phyloP scores from a whole-genome alignment of 2,888 invertebrate genomes.

The Leptodirus hochenwartii region DNA sequence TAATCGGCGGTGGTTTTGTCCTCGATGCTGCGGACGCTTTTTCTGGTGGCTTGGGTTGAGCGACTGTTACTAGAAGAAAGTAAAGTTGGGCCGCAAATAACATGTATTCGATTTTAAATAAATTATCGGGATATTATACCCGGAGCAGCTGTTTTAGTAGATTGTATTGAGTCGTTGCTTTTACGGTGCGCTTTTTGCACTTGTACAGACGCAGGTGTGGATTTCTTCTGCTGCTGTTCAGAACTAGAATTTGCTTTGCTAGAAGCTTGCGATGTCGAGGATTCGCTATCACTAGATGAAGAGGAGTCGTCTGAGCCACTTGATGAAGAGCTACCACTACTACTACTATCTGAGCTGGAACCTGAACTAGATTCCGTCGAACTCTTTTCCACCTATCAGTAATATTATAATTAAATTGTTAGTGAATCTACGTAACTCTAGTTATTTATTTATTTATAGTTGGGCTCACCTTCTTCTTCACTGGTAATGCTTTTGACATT shows the following conservation, averaged over 20 bases:
- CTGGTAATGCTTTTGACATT: slow-evolving; percentile 11
- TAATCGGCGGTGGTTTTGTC: slow-evolving; percentile 18
- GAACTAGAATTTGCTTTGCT: slow-evolving; percentile 19
- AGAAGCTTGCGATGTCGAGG: slow-evolving; percentile 35
- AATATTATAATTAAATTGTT: neutral
- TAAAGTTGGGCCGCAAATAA: too few species aligned
- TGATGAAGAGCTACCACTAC: slow-evolving; percentile 50
- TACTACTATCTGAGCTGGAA: slow-evolving; percentile 45
- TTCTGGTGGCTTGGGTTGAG: slow-evolving; percentile 9
- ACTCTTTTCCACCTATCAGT: slow-evolving; percentile 20
- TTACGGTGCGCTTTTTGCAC: slow-evolving; percentile 22
- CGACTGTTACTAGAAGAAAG: slow-evolving; percentile 3
- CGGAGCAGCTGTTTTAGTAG: slow-evolving; percentile 6
- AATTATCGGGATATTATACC: slow-evolving; percentile 9
- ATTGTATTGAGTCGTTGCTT: slow-evolving; percentile 17
- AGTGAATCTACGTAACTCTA: slow-evolving; percentile 1
- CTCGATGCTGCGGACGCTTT: slow-evolving; percentile 20
- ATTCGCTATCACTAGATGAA: slow-evolving; percentile 52
- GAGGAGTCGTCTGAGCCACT: slow-evolving; percentile 52
- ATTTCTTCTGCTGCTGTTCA: slow-evolving; percentile 20
- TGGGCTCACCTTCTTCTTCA: slow-evolving; percentile 15
- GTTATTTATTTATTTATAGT: neutral
- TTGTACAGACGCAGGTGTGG: too few species aligned
- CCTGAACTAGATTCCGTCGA: slow-evolving; percentile 43
- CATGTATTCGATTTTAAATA: too few species aligned